phyloP scores from a whole-genome alignment of 1,140 invertebrate species.

The Magallana ariakensis region DNA sequence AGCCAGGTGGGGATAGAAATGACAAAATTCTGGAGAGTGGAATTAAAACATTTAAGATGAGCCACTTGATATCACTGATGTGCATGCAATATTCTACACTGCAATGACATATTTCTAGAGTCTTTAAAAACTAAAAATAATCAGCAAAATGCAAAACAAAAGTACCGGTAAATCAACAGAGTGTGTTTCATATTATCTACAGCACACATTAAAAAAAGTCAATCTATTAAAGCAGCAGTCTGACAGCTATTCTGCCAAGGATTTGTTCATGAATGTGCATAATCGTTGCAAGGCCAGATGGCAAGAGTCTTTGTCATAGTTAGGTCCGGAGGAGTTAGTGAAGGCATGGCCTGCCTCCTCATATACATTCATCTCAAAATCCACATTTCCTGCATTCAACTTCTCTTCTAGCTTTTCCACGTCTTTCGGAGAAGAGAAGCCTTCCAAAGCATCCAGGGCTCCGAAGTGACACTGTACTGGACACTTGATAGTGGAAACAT shows the following conservation, averaged over 20 bases:
- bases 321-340: constrained; percentile 49
- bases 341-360: constrained; percentile 58
- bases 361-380: constrained; percentile 56
- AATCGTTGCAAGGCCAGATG: constrained; percentile 52
- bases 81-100: no score
- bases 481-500: constrained; percentile 69
- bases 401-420: constrained; percentile 45
- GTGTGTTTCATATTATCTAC: not conserved
- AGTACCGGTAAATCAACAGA: not conserved
- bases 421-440: constrained; percentile 60
- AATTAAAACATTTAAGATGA: no score
- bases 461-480: constrained; percentile 76
- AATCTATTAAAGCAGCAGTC: no score
- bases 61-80: no score
- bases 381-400: constrained; percentile 29
- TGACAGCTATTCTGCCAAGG: not conserved
- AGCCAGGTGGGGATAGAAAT: no score
- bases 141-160: no score
- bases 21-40: no score
- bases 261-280: constrained; percentile 54
- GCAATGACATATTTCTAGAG: no score
- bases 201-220: no score
- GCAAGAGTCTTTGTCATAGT: constrained; percentile 55
- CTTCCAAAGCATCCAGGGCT: constrained; percentile 61
- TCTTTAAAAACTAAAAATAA: no score